phyloP scores from a whole-genome alignment of 2,797 vertebrate genomes.

The Pipistrellus pipistrellus region DNA sequence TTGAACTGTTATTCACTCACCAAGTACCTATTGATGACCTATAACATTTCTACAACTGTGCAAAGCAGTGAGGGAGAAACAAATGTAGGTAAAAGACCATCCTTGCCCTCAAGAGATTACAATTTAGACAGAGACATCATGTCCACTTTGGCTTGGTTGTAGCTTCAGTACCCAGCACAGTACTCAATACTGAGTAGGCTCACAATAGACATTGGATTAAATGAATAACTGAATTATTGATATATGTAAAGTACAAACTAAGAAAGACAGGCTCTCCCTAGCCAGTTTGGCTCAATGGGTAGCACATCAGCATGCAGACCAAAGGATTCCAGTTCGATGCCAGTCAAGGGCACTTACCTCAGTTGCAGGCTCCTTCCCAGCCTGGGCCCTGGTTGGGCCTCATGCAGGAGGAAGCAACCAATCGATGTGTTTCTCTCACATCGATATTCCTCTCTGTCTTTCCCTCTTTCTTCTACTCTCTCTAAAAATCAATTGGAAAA shows the following conservation, averaged over 20 bases:
- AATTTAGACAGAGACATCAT: background rate
- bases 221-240: conserved; percentile 16
- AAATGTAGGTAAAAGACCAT: conserved; percentile 29
- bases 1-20: conserved; percentile 63
- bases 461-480: too few species aligned
- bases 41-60: conserved; percentile 17
- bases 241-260: background rate
- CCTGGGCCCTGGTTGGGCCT: too few species aligned
- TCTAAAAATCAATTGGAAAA: too few species aligned
- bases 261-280: background rate
- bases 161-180: background rate
- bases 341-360: too few species aligned
- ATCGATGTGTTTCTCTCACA: too few species aligned
- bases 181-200: background rate
- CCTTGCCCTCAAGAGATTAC: background rate
- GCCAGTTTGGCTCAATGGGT: too few species aligned
- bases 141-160: conserved; percentile 11
- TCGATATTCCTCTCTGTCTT: too few species aligned
- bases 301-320: too few species aligned
- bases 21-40: background rate
- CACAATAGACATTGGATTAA: background rate
- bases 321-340: too few species aligned
- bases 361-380: too few species aligned
- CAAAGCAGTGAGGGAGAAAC: background rate
- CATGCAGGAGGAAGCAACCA: too few species aligned